Evolutionary conservation across 37 sponge, comb jelly and placozoan genomes (phyloP), one percentile per base, ranked within the genome.

Genomic region (Eunapius fragilis): DNA sequence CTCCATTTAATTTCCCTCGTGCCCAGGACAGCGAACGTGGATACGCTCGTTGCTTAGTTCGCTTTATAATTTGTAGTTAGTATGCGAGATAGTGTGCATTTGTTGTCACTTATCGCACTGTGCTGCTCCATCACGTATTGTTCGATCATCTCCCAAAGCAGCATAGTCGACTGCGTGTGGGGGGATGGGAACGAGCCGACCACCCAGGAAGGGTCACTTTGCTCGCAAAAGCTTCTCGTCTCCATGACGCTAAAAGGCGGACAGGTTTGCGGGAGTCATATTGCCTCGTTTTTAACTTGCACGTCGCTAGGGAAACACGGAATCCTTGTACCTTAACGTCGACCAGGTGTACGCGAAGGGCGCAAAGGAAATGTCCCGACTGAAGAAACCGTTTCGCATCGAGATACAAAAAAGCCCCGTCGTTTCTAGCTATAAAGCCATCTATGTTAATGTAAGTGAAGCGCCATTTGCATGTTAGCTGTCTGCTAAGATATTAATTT

Each of bases 281-380:
- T 76, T 25, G 25, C 27, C 28, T 9, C 10, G 2, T 70, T 73
- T 80, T 11, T 23, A 4, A 76, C 26, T 31, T 49, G 2, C 5
- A 32, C 69, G 31, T 36, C 67, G 67, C 10, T 80, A 92, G 92
- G 76, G 48, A 25, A 75, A 84, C 6, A 80, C 84, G 23, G 95
- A 94, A 37, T 88, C 95, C 9, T 83, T 94, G 38, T 91, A 94
- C 82, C 92, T 89, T 2, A 91, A 94, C 47, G 80, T 94, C 17
- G 85, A 86, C 75, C 68, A 82, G 35, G 92, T 71, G 2, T 91
- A 94, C 77, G 37, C 85, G 35, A 79, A 77, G 67, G 92, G 83
- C 31, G 75, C 82, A 0, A n/a, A 35, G 25, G 84, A 75, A 9
- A 30, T 83, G 32, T 69, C 84, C 41, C 58, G 41, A 2, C 76